Evolutionary conservation across 2,113 vertebrate genomes (phyloP).

Genomic region (Burhinus bistriatus): DNA sequence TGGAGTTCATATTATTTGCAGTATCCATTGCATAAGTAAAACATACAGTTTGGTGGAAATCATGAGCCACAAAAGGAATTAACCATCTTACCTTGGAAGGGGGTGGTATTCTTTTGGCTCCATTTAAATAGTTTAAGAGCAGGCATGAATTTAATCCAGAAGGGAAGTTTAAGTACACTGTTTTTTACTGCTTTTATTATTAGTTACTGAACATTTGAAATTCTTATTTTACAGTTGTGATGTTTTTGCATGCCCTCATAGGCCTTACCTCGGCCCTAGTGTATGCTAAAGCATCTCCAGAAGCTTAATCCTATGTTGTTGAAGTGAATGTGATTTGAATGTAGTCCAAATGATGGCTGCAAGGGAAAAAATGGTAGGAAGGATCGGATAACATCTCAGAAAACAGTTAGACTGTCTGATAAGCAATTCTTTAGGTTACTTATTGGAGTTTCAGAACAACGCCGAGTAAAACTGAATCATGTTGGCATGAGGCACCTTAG

Average conservation of each 20-base stretch:
- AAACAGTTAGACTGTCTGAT: neutral
- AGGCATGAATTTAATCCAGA: neutral
- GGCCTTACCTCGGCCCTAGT: neutral
- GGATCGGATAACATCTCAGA: neutral
- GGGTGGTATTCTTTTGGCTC: neutral
- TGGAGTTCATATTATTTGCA: neutral
- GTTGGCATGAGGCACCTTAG: neutral
- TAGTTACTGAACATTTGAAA: neutral
- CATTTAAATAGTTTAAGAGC: neutral
- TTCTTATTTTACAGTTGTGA: neutral
- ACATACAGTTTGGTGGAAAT: neutral
- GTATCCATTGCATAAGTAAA: neutral
- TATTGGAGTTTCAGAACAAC: neutral
- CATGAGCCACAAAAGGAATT: rapidly evolving
- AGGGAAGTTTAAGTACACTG: neutral
- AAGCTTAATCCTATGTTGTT: neutral
- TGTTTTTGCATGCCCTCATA: neutral
- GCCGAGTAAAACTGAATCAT: neutral
- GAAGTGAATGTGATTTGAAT: neutral
- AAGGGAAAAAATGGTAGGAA: neutral
- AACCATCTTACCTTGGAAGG: neutral
- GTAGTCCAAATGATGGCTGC: neutral
- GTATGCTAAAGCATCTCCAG: neutral
- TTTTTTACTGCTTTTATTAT: neutral
- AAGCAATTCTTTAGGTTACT: neutral